Evolutionary conservation across 2,888 invertebrate genomes (phyloP).

Genomic region (Cantharis nigra): DNA sequence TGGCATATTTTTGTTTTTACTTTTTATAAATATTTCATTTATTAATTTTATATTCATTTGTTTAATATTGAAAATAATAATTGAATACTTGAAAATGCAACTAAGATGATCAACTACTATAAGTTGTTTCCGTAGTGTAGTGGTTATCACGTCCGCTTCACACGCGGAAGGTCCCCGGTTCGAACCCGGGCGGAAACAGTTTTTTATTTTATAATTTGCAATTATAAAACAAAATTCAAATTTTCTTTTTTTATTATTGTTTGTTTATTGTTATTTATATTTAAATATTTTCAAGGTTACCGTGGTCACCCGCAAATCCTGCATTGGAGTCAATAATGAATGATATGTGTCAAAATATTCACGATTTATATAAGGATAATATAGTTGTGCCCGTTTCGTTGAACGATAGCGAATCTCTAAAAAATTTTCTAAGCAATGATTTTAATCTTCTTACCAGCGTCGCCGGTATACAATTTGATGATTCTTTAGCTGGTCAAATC

Average conservation of each 20-base stretch:
- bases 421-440: conserved; percentile 9
- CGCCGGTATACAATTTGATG: conserved; percentile 67
- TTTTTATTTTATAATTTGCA: background rate
- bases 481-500: conserved; percentile 54
- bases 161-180: background rate
- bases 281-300: background rate
- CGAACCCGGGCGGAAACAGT: background rate
- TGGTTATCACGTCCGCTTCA: background rate
- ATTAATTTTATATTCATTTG: no score
- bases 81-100: background rate
- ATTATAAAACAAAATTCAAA: no score
- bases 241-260: no score
- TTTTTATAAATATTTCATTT: no score
- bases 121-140: background rate
- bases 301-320: conserved; percentile 23
- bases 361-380: background rate
- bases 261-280: no score
- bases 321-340: conserved; percentile 10
- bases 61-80: no score
- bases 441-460: conserved; percentile 39
- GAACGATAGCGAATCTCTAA: conserved; percentile 1
- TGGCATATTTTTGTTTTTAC: no score
- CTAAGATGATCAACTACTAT: background rate
- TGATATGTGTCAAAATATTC: background rate
- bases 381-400: background rate